Evolutionary conservation across 2,113 vertebrate genomes (phyloP), one percentile per base, ranked within the genome.

Genomic region (Passer montanus): DNA sequence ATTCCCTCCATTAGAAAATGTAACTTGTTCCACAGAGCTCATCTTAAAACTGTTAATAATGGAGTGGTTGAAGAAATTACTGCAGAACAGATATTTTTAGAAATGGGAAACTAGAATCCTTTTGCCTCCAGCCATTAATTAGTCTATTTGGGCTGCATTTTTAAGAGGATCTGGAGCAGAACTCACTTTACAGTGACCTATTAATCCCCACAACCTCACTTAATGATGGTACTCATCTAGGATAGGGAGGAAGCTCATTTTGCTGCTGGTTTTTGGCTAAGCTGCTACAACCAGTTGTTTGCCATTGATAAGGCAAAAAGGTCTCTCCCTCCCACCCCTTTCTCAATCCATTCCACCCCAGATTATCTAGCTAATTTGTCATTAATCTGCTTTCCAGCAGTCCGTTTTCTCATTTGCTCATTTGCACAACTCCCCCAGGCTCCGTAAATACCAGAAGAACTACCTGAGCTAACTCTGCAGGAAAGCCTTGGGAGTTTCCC

Each of bases 11-110:
- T 56, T 78, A 82, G 24, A 44, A 90, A 93, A 66, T 2, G 2
- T 44, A 58, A 55, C 47, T 75, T 87, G 33, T 33, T 70, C 53
- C 37, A n/a, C 1, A 5, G 50, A 92, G 64, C 35, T 91, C 26
- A 66, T 83, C 62, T 91, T 67, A 53, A 15, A 70, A 53, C 66
- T 64, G 72, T 67, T 79, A 87, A 60, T 83, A 84, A 24, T 39
- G 22, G 23, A 81, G 46, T 9, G 8, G 63, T 28, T 87, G 52
- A 84, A 78, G 53, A 89, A 90, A 93, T 92, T 90, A 87, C 52
- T 84, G 80, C 39, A 91, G 69, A 84, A 89, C 21, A 59, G 46
- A 9, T 90, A 96, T 94, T 96, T 93, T 94, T 95, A 93, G 84
- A 84, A 84, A 86, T 28, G 13, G 62, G 39, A 89, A 93, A 84